These are phyloP conservation scores for Parelbella ahira DNA, from an alignment of 2,888 invertebrate species.

Conservation along the genomic window DNA sequence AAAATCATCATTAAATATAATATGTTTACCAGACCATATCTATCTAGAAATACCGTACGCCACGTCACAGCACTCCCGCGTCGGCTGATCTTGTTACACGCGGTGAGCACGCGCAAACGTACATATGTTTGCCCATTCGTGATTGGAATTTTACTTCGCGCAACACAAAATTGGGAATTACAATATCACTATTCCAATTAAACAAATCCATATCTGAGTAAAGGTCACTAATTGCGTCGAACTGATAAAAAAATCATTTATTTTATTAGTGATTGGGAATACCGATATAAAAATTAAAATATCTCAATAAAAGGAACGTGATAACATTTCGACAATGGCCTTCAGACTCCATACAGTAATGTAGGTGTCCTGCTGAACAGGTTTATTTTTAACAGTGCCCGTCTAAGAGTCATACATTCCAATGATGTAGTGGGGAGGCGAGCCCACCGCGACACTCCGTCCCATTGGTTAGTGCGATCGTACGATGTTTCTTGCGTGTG, in stretches of 20 bases:
- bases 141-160: conserved; percentile 34
- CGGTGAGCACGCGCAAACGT: conserved; percentile 50
- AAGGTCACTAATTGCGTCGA: no score
- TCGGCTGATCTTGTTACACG: conserved; percentile 52
- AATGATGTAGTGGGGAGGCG: conserved; percentile 67
- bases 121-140: conserved; percentile 48
- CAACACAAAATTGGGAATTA: conserved; percentile 15
- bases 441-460: conserved; percentile 65
- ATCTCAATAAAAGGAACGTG: no score
- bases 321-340: conserved; percentile 65
- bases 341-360: conserved; percentile 44
- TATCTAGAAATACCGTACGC: conserved; percentile 26
- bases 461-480: conserved; percentile 67
- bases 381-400: conserved; percentile 77
- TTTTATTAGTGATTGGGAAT: background rate
- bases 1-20: no score
- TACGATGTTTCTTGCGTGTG: conserved; percentile 66
- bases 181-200: background rate
- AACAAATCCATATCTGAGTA: no score
- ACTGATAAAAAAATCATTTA: background rate
- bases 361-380: conserved; percentile 58
- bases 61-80: conserved; percentile 39
- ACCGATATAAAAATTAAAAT: no score
- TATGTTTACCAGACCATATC: no score
- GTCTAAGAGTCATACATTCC: conserved; percentile 70